phyloP scores from a whole-genome alignment of 1,140 invertebrate genomes.

The Physella acuta region DNA sequence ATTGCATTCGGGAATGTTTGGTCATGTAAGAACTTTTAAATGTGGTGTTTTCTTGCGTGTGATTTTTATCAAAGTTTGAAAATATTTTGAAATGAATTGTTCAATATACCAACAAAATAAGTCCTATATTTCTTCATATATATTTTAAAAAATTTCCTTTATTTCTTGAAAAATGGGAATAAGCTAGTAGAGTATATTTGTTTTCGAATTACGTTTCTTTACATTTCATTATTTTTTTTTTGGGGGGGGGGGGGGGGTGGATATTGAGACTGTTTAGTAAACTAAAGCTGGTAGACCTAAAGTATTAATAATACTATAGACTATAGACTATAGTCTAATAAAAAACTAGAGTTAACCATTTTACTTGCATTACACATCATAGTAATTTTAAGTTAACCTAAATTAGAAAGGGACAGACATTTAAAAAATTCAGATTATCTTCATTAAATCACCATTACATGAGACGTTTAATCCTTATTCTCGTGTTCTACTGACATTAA shows the following conservation, averaged over 20 bases:
- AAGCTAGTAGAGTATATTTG: neutral
- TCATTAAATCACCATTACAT: neutral
- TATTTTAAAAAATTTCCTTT: neutral
- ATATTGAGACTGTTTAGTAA: neutral
- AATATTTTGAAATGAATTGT: neutral
- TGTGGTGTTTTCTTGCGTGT: neutral
- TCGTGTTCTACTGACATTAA: neutral
- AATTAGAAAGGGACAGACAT: neutral
- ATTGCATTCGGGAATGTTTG: neutral
- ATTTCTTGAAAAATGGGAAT: neutral
- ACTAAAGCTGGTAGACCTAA: neutral
- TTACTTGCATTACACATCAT: neutral
- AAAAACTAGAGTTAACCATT: neutral
- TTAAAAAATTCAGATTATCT: neutral
- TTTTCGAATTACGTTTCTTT: neutral
- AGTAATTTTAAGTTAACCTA: neutral
- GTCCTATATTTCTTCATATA: neutral
- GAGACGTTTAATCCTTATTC: neutral
- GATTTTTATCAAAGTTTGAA: neutral
- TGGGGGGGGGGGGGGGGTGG: too few species aligned
- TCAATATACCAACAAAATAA: neutral
- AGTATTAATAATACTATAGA: neutral
- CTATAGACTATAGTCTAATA: neutral
- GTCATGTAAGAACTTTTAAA: neutral
- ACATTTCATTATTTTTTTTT: neutral